Conservation (phyloP, 1,140 invertebrate species). For the Dermatophagoides farinae region DNA sequence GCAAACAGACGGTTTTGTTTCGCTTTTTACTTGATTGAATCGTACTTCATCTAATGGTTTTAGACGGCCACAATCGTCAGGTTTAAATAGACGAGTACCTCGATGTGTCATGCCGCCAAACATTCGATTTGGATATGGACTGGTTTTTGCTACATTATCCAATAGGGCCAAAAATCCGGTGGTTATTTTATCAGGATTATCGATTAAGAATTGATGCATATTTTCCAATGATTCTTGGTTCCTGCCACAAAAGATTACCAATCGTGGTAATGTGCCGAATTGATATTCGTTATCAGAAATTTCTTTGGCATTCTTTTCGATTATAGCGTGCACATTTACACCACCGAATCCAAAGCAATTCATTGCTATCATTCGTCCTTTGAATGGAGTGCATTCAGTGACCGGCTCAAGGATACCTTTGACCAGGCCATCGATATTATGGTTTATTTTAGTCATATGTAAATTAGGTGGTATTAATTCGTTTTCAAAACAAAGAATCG, state of each 20-base stretch:
- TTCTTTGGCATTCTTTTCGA: conserved; percentile 35
- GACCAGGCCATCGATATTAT: conserved; percentile 28
- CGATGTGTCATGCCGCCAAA: conserved; percentile 5
- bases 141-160: conserved; percentile 10
- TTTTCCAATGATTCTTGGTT: conserved; percentile 28
- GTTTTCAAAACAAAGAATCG: conserved; percentile 30
- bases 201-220: conserved; percentile 24
- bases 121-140: background rate
- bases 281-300: conserved; percentile 18
- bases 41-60: background rate
- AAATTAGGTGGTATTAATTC: conserved; percentile 32
- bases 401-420: conserved; percentile 60
- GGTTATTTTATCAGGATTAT: conserved; percentile 21
- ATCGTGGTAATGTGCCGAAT: conserved; percentile 18
- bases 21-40: background rate
- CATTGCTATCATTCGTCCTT: conserved; percentile 62
- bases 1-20: conserved; percentile 52
- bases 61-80: background rate
- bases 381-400: conserved; percentile 28
- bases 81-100: background rate
- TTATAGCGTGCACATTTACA: conserved; percentile 73
- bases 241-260: conserved; percentile 28
- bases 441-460: conserved; percentile 33
- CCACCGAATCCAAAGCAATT: conserved; percentile 97
- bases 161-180: conserved; percentile 14